These are phyloP conservation scores for Fulica atra DNA, from an alignment of 2,113 vertebrate species.

Conservation along the genomic window DNA sequence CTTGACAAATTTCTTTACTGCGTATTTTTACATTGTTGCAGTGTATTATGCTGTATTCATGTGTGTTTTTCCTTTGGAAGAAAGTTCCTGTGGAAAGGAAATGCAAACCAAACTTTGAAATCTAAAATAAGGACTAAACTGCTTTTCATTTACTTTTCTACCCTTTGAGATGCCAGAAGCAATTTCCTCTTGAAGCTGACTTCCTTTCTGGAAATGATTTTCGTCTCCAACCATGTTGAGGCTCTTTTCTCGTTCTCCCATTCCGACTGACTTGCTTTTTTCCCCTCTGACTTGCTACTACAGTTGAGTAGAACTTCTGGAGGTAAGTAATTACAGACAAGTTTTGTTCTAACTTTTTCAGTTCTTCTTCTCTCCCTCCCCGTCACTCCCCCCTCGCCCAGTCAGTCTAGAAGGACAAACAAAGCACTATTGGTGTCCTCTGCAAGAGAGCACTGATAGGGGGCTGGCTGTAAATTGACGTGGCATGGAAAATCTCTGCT, in stretches of 20 bases:
- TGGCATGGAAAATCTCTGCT: slow-evolving; percentile 84
- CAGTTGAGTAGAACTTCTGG: slow-evolving; percentile 50
- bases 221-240: slow-evolving; percentile 71
- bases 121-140: slow-evolving; percentile 56
- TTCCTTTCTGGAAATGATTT: slow-evolving; percentile 82
- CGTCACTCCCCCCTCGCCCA: not conserved
- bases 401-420: slow-evolving; percentile 74
- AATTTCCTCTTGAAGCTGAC: slow-evolving; percentile 75
- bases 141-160: slow-evolving; percentile 64
- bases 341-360: slow-evolving; percentile 70
- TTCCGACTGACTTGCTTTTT: slow-evolving; percentile 46
- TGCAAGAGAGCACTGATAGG: slow-evolving; percentile 74
- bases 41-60: not conserved
- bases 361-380: slow-evolving; percentile 11
- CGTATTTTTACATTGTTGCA: not conserved
- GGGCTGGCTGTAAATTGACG: slow-evolving; percentile 84
- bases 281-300: not conserved
- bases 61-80: not conserved
- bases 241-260: slow-evolving; percentile 60
- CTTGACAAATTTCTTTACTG: not conserved
- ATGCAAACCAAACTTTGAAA: slow-evolving; percentile 41
- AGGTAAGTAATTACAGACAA: slow-evolving; percentile 58
- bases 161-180: slow-evolving; percentile 73
- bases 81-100: slow-evolving; percentile 48
- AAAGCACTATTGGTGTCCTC: slow-evolving; percentile 78